Conservation (phyloP, 2,113 vertebrate genomes). For the Antechinus flavipes region DNA sequence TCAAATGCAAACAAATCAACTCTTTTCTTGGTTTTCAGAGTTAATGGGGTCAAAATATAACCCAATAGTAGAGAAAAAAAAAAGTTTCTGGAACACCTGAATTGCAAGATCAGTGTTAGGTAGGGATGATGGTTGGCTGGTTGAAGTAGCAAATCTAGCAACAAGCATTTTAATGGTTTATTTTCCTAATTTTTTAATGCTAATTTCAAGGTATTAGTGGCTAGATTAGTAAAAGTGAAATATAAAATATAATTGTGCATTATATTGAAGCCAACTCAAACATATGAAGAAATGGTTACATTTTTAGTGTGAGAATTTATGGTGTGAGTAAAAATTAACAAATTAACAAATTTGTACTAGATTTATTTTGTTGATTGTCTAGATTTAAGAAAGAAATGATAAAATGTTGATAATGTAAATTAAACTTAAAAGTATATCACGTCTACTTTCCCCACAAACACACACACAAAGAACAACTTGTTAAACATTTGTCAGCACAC, state of each 20-base stretch:
- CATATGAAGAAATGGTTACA: background rate
- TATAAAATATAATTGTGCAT: background rate
- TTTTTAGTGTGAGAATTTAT: background rate
- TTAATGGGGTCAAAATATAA: background rate
- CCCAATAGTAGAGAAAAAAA: conserved; percentile 6
- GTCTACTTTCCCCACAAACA: background rate
- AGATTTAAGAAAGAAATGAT: background rate
- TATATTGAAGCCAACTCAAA: background rate
- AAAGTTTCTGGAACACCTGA: conserved; percentile 16
- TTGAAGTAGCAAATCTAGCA: conserved; percentile 7
- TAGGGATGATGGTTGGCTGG: background rate
- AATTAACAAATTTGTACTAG: background rate
- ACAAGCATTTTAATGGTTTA: background rate
- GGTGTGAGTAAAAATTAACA: background rate
- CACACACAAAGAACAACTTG: background rate
- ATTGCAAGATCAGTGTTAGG: background rate
- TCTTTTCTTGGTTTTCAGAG: conserved; percentile 11
- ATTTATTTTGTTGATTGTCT: background rate
- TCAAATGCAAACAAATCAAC: conserved; percentile 33
- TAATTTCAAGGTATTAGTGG: background rate
- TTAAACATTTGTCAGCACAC: background rate
- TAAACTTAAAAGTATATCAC: background rate
- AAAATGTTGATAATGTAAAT: background rate
- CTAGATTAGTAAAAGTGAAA: background rate
- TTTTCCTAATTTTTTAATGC: background rate